A percentile compares a stretch with the other conserved stretches of the same genome.
Conservation (phyloP, 2,113 vertebrate species). For the Chaenogobius annularis region DNA sequence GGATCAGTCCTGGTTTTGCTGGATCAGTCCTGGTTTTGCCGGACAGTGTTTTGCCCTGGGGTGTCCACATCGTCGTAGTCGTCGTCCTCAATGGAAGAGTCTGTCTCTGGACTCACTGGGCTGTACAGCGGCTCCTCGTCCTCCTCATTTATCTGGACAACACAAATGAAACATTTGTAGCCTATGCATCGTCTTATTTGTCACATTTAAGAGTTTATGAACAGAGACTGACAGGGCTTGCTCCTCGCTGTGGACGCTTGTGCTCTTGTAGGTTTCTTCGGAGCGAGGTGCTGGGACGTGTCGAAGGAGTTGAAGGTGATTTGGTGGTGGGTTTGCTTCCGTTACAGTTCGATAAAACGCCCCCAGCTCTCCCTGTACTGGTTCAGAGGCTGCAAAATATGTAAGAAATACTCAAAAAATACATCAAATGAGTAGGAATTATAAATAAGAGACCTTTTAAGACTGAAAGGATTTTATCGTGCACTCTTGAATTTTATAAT, state of each 20-base stretch:
- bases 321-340: background rate
- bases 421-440: too few species aligned
- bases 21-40: too few species aligned
- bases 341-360: fast-evolving
- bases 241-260: fast-evolving
- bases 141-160: slow-evolving; percentile 28
- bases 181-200: background rate
- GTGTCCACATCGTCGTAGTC: slow-evolving; percentile 41
- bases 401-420: background rate
- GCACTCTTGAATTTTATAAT: too few species aligned
- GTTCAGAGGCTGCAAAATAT: slow-evolving; percentile 6
- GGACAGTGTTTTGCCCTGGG: background rate
- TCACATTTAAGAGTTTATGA: background rate
- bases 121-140: slow-evolving; percentile 36
- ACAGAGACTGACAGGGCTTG: slow-evolving; percentile 15
- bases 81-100: slow-evolving; percentile 26
- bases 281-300: slow-evolving; percentile 70
- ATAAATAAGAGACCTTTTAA: too few species aligned
- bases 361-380: background rate
- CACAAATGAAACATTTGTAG: background rate
- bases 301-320: slow-evolving; percentile 70
- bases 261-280: slow-evolving; percentile 65
- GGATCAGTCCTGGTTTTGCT: too few species aligned
- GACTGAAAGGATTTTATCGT: too few species aligned
- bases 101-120: slow-evolving; percentile 49